These are phyloP conservation scores for Chelonus formosanus DNA, from an alignment of 2,888 invertebrate species.

Conservation along the genomic window DNA sequence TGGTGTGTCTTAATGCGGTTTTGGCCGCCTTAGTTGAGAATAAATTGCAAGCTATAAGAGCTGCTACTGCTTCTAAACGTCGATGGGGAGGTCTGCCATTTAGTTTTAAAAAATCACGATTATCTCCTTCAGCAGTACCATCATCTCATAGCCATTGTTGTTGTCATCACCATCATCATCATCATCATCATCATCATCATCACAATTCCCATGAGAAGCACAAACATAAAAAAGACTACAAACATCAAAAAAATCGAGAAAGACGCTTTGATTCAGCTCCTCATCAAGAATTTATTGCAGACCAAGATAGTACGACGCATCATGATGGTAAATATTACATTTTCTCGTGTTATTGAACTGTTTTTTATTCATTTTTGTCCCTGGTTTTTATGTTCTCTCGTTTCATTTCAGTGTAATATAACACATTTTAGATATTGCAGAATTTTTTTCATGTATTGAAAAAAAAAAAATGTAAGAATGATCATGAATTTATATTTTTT, in stretches of 20 bases:
- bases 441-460: no score
- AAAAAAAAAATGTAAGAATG: no score
- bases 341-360: background rate
- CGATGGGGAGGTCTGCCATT: slow-evolving; percentile 65
- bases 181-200: slow-evolving; percentile 51
- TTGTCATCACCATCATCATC: slow-evolving; percentile 50
- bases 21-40: slow-evolving; percentile 77
- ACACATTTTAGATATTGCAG: no score
- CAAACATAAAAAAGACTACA: slow-evolving; percentile 40
- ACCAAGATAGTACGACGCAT: slow-evolving; percentile 40
- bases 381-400: background rate
- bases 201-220: slow-evolving; percentile 48
- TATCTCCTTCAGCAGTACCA: slow-evolving; percentile 64
- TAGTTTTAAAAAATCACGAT: slow-evolving; percentile 64
- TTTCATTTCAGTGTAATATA: no score
- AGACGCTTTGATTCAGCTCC: slow-evolving; percentile 60
- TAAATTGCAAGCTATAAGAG: slow-evolving; percentile 73
- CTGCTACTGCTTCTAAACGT: slow-evolving; percentile 66
- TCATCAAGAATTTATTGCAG: slow-evolving; percentile 54
- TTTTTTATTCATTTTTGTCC: background rate
- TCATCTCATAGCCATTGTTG: slow-evolving; percentile 61
- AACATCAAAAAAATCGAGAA: slow-evolving; percentile 48
- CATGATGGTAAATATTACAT: slow-evolving; percentile 44
- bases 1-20: slow-evolving; percentile 76
- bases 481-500: no score